Evolutionary conservation across 2,797 vertebrate genomes (phyloP), one percentile per base, ranked within the genome.

Genomic region (Hirundo rustica): DNA sequence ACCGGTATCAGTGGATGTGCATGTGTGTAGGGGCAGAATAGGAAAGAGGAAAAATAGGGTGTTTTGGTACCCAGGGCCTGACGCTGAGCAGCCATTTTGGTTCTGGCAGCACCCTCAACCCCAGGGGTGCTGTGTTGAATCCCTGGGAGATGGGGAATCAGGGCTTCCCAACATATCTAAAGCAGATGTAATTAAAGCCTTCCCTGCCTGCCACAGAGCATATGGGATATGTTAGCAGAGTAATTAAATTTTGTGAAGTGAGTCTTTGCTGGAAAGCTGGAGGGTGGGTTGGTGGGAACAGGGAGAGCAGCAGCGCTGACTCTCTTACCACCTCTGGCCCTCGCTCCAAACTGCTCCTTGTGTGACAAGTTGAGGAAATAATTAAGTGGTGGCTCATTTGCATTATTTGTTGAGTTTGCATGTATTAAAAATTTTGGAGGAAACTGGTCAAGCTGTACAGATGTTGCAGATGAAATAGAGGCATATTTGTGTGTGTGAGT

Each of bases 221-320:
- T 98, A 96, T 97, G 98, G 98, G 98, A 98, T 98, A 96, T 95
- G 98, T 98, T 98, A 98, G 95, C 82, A 95, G 96, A 97, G 97
- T 98, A 98, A 98, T 98, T 98, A 98, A 97, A 97, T 98, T 96
- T 92, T 88, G 98, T 98, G 98, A 98, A 98, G 98, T 98, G 97
- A 97, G 97, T 95, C 96, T 98, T 98, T 96, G 92, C 91, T 94
- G 97, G 97, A 97, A 97, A 97, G 97, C 96, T 94, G 94, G 97
- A 95, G 97, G 98, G 97, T 94, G 97, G 98, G 96, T 97, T 38
- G 66, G 91, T 97, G 95, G 95, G 95, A 91, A 96, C 97, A 83
- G 96, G 96, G 92, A 97, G 94, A 97, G 93, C 96, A 96, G 95
- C 94, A 70, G 76, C 7, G n/a, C 70, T 92, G 90, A 58, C 77